Base-by-base conservation (phyloP, 1,140 invertebrate species). In the Drosophila mojavensis region DNA sequence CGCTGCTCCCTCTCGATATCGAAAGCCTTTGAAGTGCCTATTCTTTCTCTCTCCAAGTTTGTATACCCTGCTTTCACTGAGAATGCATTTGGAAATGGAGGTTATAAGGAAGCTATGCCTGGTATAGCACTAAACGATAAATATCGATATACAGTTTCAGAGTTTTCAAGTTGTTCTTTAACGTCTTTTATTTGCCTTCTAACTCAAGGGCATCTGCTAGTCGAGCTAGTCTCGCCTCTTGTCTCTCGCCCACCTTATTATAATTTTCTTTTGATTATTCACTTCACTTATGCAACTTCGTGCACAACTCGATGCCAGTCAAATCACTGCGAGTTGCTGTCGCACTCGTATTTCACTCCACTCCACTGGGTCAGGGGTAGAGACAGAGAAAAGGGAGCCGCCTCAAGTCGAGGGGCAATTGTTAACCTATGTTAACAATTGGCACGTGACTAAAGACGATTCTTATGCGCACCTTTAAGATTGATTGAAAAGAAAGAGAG, bases 391-490 rank as follows among this genome's bases (percentile, higher is more conserved):
- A n/a, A 59, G n/a, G 54, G 53, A 20, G 17, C 2, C n/a, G 33
- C 13, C 30, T 2, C 6, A n/a, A 24, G 53, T 10, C 10, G 20
- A 41, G 55, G 20, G 10, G 39, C 13, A 33, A 43, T 50, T 26
- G 65, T 51, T 33, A 30, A 48, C 41, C 58, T 15, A 33, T 33
- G 45, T 36, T 51, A 61, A 55, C 50, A 54, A 53, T 58, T 33
- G 67, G 81, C 74, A 84, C 81, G 81, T 84, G 81, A 84, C 81
- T 80, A 62, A 9, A 48, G 20, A 9, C 28, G 9, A 11, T 15
- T 26, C 53, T 55, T 58, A 43, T 7, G 20, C 36, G 28, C 11
- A 26, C 9, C 9, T 39, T 11, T 39, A 39, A 3, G 11, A 11
- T 11, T 39, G 9, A 39, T 39, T 13, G 10, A 39, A 39, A 11